Evolutionary conservation across 2,888 invertebrate species (phyloP), one percentile per base, ranked within the genome.

Genomic region (Strigamia crassipes): DNA sequence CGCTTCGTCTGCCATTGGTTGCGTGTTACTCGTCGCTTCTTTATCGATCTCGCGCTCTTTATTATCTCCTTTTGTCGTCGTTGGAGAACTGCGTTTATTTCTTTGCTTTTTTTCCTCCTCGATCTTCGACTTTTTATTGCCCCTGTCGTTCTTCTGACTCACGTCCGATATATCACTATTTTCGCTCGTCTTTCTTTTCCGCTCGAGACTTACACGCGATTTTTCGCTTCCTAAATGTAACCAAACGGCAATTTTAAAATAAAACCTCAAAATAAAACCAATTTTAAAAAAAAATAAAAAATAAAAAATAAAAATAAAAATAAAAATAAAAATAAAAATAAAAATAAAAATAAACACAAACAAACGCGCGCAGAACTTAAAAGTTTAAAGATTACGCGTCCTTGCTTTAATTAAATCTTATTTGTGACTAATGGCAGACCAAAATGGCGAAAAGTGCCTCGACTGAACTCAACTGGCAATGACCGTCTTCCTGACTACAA

Each of bases 151-250:
- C n/a, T 51, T 51, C 18, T n/a, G 51, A 51, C 51, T 51, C 51
- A 6, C n/a, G 15, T 51, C 51, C n/a, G n/a, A n/a, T 15, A 51
- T 51, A n/a, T 51, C 51, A 51, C 51, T 51, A 51, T 77, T 77
- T 23, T 31, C 31, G 27, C 77, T 77, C 13, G 77, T 77, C 23
- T 77, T 77, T 77, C 77, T 31, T n/a, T 77, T 77, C 10, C 77
- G 31, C 23, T 77, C 77, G 23, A n/a, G 31, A 15, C 31, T 34
- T 34, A 77, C 8, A 15, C 31, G 77, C 34, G 34, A 34, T 23
- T 77, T 77, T 27, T 77, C 77, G n/a, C 51, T n/a, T 51, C 51
- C 51, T 51, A n/a, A 4, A 3, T 51, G 34, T 34, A 34, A 34
- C 6, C 34, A 34, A 34, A 34, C 3, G 34, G 34, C 3, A n/a